phyloP scores from a whole-genome alignment of 2,888 invertebrate genomes.

The Acrocyrtus sp. region DNA sequence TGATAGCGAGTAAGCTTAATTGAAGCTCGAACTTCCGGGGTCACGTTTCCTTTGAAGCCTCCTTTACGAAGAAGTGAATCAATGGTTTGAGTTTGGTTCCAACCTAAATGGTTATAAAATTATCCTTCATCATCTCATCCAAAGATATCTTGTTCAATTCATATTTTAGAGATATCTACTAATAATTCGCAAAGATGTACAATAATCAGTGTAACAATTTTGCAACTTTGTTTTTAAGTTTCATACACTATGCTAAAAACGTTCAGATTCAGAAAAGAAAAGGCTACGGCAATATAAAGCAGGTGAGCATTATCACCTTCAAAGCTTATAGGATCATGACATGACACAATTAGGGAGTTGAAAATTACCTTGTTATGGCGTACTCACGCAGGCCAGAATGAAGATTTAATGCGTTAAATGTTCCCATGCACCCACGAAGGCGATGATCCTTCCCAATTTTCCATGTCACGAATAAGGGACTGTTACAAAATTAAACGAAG shows the following conservation, averaged over 20 bases:
- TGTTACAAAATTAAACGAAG: conserved; percentile 67
- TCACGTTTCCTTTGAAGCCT: conserved; percentile 91
- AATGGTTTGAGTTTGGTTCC: conserved; percentile 98
- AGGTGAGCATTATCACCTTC: no score
- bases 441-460: conserved; percentile 95
- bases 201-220: no score
- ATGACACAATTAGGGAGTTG: no score
- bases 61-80: conserved; percentile 97
- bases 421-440: conserved; percentile 98
- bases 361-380: conserved; percentile 82
- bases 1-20: conserved; percentile 97
- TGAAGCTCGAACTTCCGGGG: conserved; percentile 85
- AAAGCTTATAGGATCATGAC: no score
- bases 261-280: no score
- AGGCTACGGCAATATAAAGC: no score
- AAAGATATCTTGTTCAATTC: no score
- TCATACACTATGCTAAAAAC: no score
- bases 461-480: conserved; percentile 99
- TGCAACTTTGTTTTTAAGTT: no score
- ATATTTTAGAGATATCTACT: no score
- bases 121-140: no score
- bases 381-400: conserved; percentile 96
- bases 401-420: conserved; percentile 96
- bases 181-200: no score
- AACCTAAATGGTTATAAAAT: conserved; percentile 78